A percentile compares a stretch with the other conserved stretches of the same genome.
These are phyloP conservation scores for Balearica regulorum DNA, from an alignment of 2,797 vertebrate species.

Conservation along the genomic window DNA sequence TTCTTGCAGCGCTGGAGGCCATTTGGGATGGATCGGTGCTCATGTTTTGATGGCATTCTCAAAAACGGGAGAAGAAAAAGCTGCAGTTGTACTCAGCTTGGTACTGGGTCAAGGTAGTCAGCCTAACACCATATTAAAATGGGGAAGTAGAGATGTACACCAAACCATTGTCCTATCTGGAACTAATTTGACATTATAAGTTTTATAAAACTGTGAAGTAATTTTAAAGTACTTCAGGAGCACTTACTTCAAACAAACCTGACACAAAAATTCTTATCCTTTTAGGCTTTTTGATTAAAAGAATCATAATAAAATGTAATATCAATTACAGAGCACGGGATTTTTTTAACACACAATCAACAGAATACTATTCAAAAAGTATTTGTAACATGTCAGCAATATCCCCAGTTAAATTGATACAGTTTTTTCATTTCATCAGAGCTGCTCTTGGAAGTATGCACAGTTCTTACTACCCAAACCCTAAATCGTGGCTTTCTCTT, in stretches of 20 bases:
- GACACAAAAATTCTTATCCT: not conserved
- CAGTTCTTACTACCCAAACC: not conserved
- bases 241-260: not conserved
- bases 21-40: not conserved
- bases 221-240: not conserved
- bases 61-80: not conserved
- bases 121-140: not conserved
- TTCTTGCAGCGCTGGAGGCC: not conserved
- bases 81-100: not conserved
- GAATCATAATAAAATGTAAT: not conserved
- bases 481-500: not conserved
- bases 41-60: not conserved
- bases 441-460: not conserved
- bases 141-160: not conserved
- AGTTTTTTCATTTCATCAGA: not conserved
- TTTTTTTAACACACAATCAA: not conserved
- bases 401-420: not conserved
- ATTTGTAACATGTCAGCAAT: not conserved
- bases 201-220: not conserved
- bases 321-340: not conserved
- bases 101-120: not conserved
- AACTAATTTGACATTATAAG: not conserved
- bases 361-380: not conserved
- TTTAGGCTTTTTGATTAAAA: not conserved
- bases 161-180: not conserved